Conservation (phyloP, 1,140 invertebrate genomes). For the Brachionus paranguensis region DNA sequence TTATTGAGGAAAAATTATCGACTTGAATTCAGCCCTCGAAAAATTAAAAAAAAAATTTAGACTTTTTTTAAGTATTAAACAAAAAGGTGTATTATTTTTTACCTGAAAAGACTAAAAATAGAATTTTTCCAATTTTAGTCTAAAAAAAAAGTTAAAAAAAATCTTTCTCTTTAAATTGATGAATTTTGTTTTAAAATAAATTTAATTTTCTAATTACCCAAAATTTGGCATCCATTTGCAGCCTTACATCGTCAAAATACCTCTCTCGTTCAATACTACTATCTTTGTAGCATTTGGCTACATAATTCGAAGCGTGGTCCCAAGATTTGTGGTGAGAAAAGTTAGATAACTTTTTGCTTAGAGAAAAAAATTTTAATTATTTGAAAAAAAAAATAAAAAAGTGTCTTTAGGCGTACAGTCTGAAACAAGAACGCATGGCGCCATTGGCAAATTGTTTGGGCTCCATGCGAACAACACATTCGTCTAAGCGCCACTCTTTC, state of each 20-base stretch:
- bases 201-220: constrained; percentile 48
- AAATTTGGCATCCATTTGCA: constrained; percentile 64
- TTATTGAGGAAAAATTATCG: no score
- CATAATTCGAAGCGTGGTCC: constrained; percentile 60
- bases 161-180: no score
- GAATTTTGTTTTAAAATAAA: no score
- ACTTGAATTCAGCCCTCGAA: no score
- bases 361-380: background rate
- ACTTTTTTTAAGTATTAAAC: no score
- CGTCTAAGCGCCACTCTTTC: constrained; percentile 56
- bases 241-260: constrained; percentile 61
- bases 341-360: constrained; percentile 57
- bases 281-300: constrained; percentile 61
- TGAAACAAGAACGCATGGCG: constrained; percentile 62
- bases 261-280: constrained; percentile 56
- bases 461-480: constrained; percentile 58
- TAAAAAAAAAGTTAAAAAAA: no score
- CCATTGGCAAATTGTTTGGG: constrained; percentile 59
- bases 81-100: no score
- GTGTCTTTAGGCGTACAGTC: constrained; percentile 46
- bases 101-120: no score
- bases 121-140: no score
- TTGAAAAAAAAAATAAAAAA: background rate
- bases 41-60: no score
- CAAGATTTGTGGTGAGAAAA: constrained; percentile 56